phyloP scores from a whole-genome alignment of 1,140 invertebrate genomes.

The Drosophila virilis region DNA sequence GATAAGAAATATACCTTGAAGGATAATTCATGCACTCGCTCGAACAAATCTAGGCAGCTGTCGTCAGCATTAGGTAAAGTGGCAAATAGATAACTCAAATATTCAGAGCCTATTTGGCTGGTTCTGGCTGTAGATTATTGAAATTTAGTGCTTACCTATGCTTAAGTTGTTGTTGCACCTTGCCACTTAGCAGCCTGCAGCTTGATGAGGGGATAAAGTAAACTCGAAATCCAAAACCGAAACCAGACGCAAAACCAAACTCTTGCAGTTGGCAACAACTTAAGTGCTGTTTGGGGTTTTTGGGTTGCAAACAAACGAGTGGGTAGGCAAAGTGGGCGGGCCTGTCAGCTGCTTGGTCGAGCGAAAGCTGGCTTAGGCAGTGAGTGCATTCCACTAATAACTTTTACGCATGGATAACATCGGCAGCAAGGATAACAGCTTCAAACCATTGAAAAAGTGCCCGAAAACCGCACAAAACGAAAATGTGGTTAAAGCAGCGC shows the following conservation, averaged over 20 bases:
- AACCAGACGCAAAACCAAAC: constrained; percentile 43
- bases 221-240: constrained; percentile 37
- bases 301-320: constrained; percentile 55
- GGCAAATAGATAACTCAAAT: constrained; percentile 47
- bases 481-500: constrained; percentile 51
- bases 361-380: constrained; percentile 9
- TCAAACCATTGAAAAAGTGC: constrained; percentile 59
- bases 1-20: too few relatives aligned
- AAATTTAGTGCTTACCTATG: constrained; percentile 24
- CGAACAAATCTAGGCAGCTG: too few relatives aligned
- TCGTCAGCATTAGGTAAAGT: too few relatives aligned
- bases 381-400: constrained; percentile 78
- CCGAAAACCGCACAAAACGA: constrained; percentile 71
- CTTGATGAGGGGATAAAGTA: constrained; percentile 17
- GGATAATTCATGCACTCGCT: too few relatives aligned
- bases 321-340: not conserved
- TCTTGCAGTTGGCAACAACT: constrained; percentile 71
- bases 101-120: constrained; percentile 32
- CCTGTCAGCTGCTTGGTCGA: constrained; percentile 4
- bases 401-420: constrained; percentile 75
- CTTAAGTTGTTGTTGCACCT: not conserved
- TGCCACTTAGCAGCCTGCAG: not conserved
- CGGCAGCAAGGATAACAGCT: constrained; percentile 29
- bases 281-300: constrained; percentile 80
- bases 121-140: constrained; percentile 27